phyloP scores from a whole-genome alignment of 2,113 vertebrate species.

The Rhinoptilus africanus region DNA sequence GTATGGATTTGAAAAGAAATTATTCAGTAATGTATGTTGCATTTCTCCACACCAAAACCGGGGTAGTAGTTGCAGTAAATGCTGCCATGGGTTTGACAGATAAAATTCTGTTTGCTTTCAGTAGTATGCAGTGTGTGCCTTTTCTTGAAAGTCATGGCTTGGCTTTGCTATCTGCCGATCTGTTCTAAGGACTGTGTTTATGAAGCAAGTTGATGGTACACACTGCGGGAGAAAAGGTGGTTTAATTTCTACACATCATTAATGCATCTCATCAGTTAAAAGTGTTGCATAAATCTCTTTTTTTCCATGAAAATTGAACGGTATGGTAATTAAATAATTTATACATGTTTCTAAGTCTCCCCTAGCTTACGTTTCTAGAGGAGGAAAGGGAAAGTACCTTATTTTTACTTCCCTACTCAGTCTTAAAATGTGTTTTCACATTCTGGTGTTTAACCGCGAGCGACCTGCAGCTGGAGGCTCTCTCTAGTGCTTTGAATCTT shows the following conservation, averaged over 20 bases:
- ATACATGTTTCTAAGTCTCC: background rate
- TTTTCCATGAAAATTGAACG: background rate
- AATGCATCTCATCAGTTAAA: background rate
- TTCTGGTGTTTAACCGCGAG: background rate
- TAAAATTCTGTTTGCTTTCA: constrained; percentile 60
- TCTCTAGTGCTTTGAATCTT: background rate
- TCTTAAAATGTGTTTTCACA: background rate
- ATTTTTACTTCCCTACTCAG: background rate
- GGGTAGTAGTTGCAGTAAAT: constrained; percentile 44
- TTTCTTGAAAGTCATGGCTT: background rate
- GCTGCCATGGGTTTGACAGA: constrained; percentile 44
- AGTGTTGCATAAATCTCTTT: background rate
- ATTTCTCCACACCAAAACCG: constrained; percentile 50
- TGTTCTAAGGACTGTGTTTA: background rate
- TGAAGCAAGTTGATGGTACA: background rate
- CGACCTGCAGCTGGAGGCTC: background rate
- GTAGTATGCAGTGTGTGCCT: background rate
- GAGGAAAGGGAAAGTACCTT: background rate
- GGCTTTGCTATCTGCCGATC: constrained; percentile 1
- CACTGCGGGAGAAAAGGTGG: background rate
- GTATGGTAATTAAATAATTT: background rate
- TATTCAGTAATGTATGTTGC: constrained; percentile 49
- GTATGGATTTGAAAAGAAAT: constrained; percentile 68
- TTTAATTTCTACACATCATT: constrained; percentile 26
- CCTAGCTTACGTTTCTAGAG: background rate